These are phyloP conservation scores for Epinotia nisella DNA, from an alignment of 2,888 invertebrate genomes.

Conservation along the genomic window DNA sequence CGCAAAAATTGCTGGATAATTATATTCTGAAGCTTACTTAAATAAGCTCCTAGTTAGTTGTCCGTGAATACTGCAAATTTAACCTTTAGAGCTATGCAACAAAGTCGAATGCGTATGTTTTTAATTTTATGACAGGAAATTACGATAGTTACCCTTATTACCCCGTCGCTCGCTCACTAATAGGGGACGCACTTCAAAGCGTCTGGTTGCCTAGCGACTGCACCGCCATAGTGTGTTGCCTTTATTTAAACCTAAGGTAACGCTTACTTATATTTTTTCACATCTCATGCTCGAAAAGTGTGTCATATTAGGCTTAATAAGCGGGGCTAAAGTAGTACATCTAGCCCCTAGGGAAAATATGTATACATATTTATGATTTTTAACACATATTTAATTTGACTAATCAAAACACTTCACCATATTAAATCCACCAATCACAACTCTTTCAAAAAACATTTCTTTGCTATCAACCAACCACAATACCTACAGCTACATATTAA, in stretches of 20 bases:
- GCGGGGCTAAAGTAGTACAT: no score
- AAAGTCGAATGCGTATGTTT: not conserved
- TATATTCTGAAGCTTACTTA: slow-evolving; percentile 1
- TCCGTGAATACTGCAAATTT: not conserved
- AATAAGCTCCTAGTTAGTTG: not conserved
- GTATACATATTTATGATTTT: no score
- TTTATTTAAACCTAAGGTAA: slow-evolving; percentile 59
- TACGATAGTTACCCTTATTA: slow-evolving; percentile 11
- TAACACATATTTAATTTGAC: no score
- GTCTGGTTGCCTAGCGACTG: slow-evolving; percentile 60
- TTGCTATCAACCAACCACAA: no score
- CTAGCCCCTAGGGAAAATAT: no score
- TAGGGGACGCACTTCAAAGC: slow-evolving; percentile 58
- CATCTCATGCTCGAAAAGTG: not conserved
- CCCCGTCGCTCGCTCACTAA: slow-evolving; percentile 51
- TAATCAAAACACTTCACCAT: no score
- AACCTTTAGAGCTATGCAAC: not conserved
- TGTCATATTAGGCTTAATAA: no score
- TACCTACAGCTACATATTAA: no score
- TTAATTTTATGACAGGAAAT: not conserved
- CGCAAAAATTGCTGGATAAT: slow-evolving; percentile 32
- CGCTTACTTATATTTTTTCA: not conserved
- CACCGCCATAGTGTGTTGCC: slow-evolving; percentile 49
- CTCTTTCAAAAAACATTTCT: no score
- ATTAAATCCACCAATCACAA: no score